Evolutionary conservation across 2,888 invertebrate genomes (phyloP), one percentile per base, ranked within the genome.

Genomic region (Spodoptera exigua): DNA sequence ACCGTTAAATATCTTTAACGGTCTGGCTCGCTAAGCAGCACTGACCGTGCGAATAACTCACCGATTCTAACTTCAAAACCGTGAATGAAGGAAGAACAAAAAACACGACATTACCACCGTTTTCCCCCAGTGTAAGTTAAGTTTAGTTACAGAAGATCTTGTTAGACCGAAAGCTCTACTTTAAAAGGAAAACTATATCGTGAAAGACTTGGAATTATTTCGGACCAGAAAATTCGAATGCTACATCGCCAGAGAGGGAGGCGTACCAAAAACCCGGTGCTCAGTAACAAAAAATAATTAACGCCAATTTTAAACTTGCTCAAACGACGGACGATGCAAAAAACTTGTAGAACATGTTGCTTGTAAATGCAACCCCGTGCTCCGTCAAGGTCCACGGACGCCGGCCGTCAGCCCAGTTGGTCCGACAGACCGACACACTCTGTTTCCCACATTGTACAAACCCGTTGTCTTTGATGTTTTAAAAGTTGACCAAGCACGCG

Each of bases 351-450:
- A 53, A 61, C 65, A 37, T 58, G 70, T 61, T 47, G 57, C 52
- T 60, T 62, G 78, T 76, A 67, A 71, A 44, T 70, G 65, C 81
- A 76, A 77, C 76, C 78, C 67, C 18, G 61, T 34, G 10, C 54
- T 67, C 14, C 87, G 89, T 89, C 90, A 90, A 90, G 90, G 90
- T 87, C 88, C 77, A 70, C 76, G 78, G 74, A 64, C 79, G 66
- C 64, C 76, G 70, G 71, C 77, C 62, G 69, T 48, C 82, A 78
- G 74, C 79, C 84, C 81, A 76, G 80, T 80, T 81, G 75, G 70
- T 74, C 80, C 82, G 92, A 80, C 81, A 75, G 70, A 74, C 80
- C 82, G 92, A 90, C 90, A 91, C 91, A 91, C 81, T 92, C 92
- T 92, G 92, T 89, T 92, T 91, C 81, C 62, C 78, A 79, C 80